Conservation (phyloP, 1,140 invertebrate genomes). For the Lucilia cuprina region DNA sequence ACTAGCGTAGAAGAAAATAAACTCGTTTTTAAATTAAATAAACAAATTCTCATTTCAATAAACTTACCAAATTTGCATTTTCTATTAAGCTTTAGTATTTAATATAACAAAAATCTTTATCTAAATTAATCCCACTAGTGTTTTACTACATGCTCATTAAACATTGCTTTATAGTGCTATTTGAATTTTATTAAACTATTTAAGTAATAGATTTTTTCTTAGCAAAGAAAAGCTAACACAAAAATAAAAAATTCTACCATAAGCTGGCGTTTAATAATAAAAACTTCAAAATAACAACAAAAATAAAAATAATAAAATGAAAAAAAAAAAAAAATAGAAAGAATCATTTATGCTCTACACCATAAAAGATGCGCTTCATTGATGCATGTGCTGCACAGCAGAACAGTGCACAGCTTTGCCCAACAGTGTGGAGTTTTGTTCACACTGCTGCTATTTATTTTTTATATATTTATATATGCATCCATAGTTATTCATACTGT, state of each 20-base stretch:
- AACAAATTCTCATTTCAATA: no score
- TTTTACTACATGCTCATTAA: background rate
- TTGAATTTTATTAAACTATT: background rate
- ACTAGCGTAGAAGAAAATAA: no score
- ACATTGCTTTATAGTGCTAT: background rate
- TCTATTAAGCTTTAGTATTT: no score
- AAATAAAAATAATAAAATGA: background rate
- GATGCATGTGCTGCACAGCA: background rate
- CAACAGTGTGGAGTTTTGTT: background rate
- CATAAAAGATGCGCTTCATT: constrained; percentile 14
- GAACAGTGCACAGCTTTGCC: background rate
- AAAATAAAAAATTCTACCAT: background rate
- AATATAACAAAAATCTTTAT: no score
- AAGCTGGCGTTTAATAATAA: constrained; percentile 10
- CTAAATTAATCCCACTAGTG: no score
- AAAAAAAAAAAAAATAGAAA: background rate
- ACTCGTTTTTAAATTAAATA: no score
- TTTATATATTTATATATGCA: no score
- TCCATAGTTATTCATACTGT: background rate
- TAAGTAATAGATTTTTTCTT: background rate
- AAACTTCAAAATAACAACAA: background rate
- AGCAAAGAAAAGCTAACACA: background rate
- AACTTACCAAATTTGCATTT: no score
- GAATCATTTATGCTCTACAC: constrained; percentile 5
- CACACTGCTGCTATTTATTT: no score